Evolutionary conservation across 2,113 vertebrate species (phyloP), one percentile per base, ranked within the genome.

Genomic region (Phalacrocorax carbo): DNA sequence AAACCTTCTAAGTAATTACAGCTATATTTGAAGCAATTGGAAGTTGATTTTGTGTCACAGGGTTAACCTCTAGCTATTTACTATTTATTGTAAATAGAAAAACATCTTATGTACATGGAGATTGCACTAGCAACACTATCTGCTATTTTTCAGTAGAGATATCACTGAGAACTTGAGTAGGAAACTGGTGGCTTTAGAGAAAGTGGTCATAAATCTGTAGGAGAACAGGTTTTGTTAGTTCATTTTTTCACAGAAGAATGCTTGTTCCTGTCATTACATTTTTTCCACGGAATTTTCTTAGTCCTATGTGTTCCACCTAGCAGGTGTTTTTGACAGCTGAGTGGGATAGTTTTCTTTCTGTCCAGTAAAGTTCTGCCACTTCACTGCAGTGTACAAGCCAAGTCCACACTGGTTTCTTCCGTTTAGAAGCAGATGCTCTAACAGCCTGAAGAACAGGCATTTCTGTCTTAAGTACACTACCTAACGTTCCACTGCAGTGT

Each of bases 71-170:
- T 44, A 20, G 17, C 38, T 65, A 27, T 93, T 69, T 51, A 30
- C 20, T 69, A 32, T 61, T 84, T 60, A 34, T 15, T 42, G 42
- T 54, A 44, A 78, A 46, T 22, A 40, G 16, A 15, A 87, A 55
- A 55, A 14, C 2, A 5, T 25, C 2, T 25, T 61, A 30, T 27
- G 3, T 19, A 5, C 17, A 1, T 55, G 26, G 18, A 2, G 9
- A 26, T 60, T 40, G 8, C 13, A 27, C 19, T 70, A 70, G 26
- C 26, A 61, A 20, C n/a, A 51, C 25, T 42, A 12, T 14, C 64
- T 3, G 4, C 55, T 88, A 15, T 4, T 55, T 52, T 70, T 38
- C 16, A 42, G 13, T 13, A 3, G 21, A 54, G 34, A 26, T 30
- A n/a, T 52, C 40, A 4, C 27, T 30, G 34, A 69, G 22, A 85